phyloP scores from a whole-genome alignment of 2,797 vertebrate species.

The Xenopus petersii region DNA sequence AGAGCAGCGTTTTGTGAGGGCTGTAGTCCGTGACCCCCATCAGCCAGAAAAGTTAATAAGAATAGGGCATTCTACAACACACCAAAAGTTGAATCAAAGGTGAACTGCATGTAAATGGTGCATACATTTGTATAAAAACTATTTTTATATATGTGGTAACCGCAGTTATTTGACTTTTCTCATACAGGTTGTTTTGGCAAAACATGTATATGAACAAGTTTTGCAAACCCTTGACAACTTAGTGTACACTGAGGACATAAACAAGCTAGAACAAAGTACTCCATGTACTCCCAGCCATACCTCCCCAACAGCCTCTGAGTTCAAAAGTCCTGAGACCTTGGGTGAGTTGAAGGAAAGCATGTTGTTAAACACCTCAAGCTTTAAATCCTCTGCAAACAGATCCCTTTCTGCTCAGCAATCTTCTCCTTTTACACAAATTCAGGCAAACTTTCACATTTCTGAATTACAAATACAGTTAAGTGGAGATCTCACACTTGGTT shows the following conservation, averaged over 20 bases:
- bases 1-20: too few species aligned
- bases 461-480: slow-evolving; percentile 91
- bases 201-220: slow-evolving; percentile 94
- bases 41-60: too few species aligned
- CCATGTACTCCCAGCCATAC: slow-evolving; percentile 67
- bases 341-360: slow-evolving; percentile 72
- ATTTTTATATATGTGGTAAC: too few species aligned
- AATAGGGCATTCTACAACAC: too few species aligned
- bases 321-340: slow-evolving; percentile 70
- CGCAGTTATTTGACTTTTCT: not conserved
- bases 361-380: slow-evolving; percentile 80
- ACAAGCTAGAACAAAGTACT: slow-evolving; percentile 65
- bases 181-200: slow-evolving; percentile 88
- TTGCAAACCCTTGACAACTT: slow-evolving; percentile 93
- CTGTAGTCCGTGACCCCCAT: too few species aligned
- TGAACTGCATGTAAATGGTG: too few species aligned
- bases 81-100: too few species aligned
- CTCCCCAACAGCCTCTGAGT: slow-evolving; percentile 62
- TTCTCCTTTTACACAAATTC: slow-evolving; percentile 87
- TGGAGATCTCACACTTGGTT: slow-evolving; percentile 86
- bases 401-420: slow-evolving; percentile 59
- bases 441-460: slow-evolving; percentile 82
- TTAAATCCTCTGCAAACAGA: slow-evolving; percentile 65
- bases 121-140: too few species aligned
- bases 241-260: slow-evolving; percentile 82